These are phyloP conservation scores for Albula goreensis DNA, from an alignment of 2,113 vertebrate species.

Conservation along the genomic window DNA sequence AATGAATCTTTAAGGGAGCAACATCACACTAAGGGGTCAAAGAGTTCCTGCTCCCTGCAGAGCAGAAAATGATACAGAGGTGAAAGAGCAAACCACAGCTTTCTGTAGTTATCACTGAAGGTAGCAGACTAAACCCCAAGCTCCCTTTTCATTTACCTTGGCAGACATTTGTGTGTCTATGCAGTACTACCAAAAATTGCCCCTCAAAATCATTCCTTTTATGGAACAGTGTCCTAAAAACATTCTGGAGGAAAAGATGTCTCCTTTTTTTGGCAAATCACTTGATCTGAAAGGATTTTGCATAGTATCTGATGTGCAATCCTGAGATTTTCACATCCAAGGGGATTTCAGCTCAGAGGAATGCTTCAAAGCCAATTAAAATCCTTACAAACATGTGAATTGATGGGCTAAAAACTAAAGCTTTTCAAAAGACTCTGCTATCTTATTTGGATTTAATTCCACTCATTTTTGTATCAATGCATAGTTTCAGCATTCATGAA, in stretches of 20 bases:
- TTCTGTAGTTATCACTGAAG: background rate
- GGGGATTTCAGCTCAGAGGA: background rate
- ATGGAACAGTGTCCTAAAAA: background rate
- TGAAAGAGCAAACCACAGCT: background rate
- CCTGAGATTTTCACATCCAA: background rate
- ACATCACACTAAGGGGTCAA: no score
- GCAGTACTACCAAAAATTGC: background rate
- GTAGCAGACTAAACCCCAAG: background rate
- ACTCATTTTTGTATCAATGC: background rate
- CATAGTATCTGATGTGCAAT: background rate
- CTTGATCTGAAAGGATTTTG: background rate
- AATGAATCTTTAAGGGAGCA: no score
- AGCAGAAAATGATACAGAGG: background rate
- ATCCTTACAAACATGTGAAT: background rate
- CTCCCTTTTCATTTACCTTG: background rate
- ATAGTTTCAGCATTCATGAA: background rate
- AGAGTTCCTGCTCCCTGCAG: no score
- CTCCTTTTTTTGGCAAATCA: background rate
- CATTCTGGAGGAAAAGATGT: background rate
- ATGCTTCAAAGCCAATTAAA: background rate
- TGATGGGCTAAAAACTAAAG: background rate
- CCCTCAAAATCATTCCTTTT: background rate
- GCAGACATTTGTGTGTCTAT: background rate
- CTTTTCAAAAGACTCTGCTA: background rate
- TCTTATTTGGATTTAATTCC: background rate